phyloP scores from a whole-genome alignment of 2,113 vertebrate genomes.

The Plestiodon gilberti region DNA sequence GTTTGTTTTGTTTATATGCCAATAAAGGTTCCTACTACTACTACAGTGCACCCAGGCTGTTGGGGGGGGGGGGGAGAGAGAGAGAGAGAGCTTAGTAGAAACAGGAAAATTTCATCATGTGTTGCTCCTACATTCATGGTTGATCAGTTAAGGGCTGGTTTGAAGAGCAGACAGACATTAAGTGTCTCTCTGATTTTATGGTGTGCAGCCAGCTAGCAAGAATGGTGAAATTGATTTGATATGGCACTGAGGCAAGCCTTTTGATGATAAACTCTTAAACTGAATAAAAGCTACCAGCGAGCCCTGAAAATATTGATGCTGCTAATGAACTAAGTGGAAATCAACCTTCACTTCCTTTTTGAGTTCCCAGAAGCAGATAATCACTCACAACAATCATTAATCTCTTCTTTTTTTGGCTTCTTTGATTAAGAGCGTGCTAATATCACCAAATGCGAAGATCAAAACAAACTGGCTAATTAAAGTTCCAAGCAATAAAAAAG shows the following conservation, averaged over 20 bases:
- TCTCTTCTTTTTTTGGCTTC: constrained; percentile 31
- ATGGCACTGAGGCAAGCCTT: constrained; percentile 8
- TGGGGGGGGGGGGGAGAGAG: background rate
- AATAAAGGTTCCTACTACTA: too few relatives aligned
- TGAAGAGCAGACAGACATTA: background rate
- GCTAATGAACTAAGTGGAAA: constrained; percentile 58
- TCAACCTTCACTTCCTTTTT: constrained; percentile 38
- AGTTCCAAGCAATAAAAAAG: constrained; percentile 47
- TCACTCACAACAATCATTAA: constrained; percentile 19
- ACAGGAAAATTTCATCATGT: background rate
- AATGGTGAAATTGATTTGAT: constrained; percentile 31
- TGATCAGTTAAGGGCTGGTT: constrained; percentile 17
- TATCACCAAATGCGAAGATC: constrained; percentile 44
- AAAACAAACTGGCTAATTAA: constrained; percentile 56
- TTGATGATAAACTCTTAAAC: constrained; percentile 37
- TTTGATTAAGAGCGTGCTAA: constrained; percentile 35
- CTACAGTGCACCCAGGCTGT: background rate
- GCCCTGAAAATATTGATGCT: constrained; percentile 51
- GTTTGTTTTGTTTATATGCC: too few relatives aligned
- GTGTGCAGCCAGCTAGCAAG: constrained; percentile 31
- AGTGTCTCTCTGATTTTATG: background rate
- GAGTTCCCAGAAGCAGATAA: constrained; percentile 49
- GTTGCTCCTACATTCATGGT: background rate
- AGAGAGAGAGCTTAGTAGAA: background rate
- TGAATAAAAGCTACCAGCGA: constrained; percentile 38